Percentiles rank a stretch among this genome's conserved stretches.
These are phyloP conservation scores for Drosophila neotestacea DNA, from an alignment of 2,888 invertebrate species.

Conservation along the genomic window DNA sequence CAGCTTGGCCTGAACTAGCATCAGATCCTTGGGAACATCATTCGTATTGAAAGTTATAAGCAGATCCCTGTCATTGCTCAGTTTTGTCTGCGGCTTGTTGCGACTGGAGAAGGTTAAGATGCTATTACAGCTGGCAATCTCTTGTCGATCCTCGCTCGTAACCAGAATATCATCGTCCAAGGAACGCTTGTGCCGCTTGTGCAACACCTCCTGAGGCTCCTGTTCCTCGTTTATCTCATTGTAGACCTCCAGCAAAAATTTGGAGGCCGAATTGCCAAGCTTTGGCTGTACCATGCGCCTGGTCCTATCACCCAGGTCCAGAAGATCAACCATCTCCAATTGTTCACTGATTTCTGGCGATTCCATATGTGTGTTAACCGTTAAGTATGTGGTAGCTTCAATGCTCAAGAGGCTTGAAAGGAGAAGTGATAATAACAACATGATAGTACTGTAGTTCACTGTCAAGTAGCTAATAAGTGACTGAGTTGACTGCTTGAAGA, in stretches of 20 bases:
- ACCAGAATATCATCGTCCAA: slow-evolving; percentile 86
- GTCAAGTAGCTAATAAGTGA: slow-evolving; percentile 20
- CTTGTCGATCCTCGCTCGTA: slow-evolving; percentile 91
- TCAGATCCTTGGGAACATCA: slow-evolving; percentile 92
- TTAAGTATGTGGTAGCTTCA: slow-evolving; percentile 38
- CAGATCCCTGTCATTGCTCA: slow-evolving; percentile 25
- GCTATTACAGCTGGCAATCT: slow-evolving; percentile 95
- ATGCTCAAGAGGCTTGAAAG: neutral
- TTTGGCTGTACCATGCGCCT: slow-evolving; percentile 86
- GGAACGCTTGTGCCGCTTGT: slow-evolving; percentile 70
- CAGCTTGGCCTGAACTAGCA: slow-evolving; percentile 92
- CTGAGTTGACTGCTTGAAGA: slow-evolving; percentile 7
- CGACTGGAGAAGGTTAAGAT: slow-evolving; percentile 95
- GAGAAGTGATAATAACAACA: slow-evolving; percentile 8
- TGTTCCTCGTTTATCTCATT: slow-evolving; percentile 88
- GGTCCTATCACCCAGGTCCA: slow-evolving; percentile 94
- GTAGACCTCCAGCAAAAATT: slow-evolving; percentile 95
- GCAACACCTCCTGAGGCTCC: slow-evolving; percentile 66
- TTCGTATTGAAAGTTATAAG: slow-evolving; percentile 94
- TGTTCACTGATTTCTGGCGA: slow-evolving; percentile 50
- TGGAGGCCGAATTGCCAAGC: slow-evolving; percentile 87
- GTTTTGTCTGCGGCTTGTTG: neutral
- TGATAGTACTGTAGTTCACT: slow-evolving; percentile 4
- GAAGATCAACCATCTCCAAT: slow-evolving; percentile 90
- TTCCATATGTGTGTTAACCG: slow-evolving; percentile 32